Percentiles rank a stretch among this genome's conserved stretches.
These are phyloP conservation scores for Temnothorax curvispinosus DNA, from an alignment of 1,140 invertebrate species.

Conservation along the genomic window DNA sequence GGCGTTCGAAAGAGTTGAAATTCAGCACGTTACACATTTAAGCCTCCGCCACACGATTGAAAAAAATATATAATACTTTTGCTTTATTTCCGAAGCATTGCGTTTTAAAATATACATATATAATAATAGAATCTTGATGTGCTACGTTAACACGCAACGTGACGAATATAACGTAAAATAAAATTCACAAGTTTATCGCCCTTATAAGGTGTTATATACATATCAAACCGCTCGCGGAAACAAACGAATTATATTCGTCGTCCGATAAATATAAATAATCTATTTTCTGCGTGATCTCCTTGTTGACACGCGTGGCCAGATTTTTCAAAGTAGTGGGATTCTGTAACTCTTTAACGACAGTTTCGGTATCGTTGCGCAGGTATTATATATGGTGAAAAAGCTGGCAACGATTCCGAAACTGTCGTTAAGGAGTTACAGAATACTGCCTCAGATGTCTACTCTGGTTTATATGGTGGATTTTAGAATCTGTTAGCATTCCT, in stretches of 20 bases:
- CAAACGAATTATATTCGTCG: not conserved
- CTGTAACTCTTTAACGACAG: too few species aligned
- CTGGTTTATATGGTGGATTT: not conserved
- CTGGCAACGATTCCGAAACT: too few species aligned
- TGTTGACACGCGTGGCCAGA: not conserved
- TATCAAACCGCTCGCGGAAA: not conserved
- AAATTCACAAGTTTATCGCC: not conserved
- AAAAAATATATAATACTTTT: not conserved
- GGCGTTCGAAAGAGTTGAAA: slow-evolving; percentile 47
- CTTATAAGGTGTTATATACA: not conserved
- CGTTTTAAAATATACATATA: not conserved
- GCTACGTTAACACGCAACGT: not conserved
- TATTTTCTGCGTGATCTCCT: not conserved
- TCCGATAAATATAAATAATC: not conserved
- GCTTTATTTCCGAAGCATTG: not conserved
- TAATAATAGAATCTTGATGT: not conserved
- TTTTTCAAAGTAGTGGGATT: not conserved
- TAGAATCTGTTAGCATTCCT: not conserved
- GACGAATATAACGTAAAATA: not conserved
- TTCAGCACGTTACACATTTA: not conserved
- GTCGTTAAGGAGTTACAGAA: too few species aligned
- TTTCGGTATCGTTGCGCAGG: too few species aligned
- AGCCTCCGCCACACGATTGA: not conserved
- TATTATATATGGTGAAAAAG: too few species aligned
- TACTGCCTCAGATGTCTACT: not conserved